A percentile compares a stretch with the other conserved stretches of the same genome.
Evolutionary conservation across 1,140 invertebrate genomes (phyloP).

Genomic region (Drosophila tristis): DNA sequence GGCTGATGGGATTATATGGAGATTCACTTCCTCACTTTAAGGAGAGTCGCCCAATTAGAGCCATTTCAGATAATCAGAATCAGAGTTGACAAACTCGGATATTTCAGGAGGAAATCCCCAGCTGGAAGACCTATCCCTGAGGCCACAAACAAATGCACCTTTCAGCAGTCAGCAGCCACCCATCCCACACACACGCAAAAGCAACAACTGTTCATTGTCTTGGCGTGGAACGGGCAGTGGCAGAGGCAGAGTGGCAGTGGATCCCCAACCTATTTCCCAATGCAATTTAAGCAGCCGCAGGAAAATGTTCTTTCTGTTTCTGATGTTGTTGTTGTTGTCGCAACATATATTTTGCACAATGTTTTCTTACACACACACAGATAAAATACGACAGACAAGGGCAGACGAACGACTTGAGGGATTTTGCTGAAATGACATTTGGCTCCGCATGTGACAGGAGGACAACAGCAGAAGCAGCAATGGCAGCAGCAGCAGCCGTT

Average conservation of each 20-base stretch:
- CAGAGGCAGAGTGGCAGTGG: constrained; percentile 3
- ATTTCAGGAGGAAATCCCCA: background rate
- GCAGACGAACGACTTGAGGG: constrained; percentile 81
- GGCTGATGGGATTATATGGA: constrained; percentile 31
- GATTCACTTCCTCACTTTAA: background rate
- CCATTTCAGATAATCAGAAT: background rate
- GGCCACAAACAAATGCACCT: constrained; percentile 20
- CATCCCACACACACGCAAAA: background rate
- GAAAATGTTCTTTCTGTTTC: constrained; percentile 53
- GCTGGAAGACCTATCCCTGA: too few species aligned
- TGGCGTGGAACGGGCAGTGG: constrained; percentile 4
- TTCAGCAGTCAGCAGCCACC: constrained; percentile 14
- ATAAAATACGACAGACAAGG: constrained; percentile 37
- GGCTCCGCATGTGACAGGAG: constrained; percentile 78
- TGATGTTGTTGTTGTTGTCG: background rate
- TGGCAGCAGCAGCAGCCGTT: constrained; percentile 54
- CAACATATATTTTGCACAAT: constrained; percentile 67
- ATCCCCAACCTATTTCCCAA: constrained; percentile 48
- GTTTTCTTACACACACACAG: constrained; percentile 51
- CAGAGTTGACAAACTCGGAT: background rate
- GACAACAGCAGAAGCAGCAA: constrained; percentile 26
- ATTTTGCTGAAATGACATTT: constrained; percentile 83
- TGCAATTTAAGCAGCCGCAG: constrained; percentile 73
- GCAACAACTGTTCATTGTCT: constrained; percentile 63
- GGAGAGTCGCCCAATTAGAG: background rate